Conservation (phyloP, 2,888 invertebrate species). For the Sarcophaga caerulescens region DNA sequence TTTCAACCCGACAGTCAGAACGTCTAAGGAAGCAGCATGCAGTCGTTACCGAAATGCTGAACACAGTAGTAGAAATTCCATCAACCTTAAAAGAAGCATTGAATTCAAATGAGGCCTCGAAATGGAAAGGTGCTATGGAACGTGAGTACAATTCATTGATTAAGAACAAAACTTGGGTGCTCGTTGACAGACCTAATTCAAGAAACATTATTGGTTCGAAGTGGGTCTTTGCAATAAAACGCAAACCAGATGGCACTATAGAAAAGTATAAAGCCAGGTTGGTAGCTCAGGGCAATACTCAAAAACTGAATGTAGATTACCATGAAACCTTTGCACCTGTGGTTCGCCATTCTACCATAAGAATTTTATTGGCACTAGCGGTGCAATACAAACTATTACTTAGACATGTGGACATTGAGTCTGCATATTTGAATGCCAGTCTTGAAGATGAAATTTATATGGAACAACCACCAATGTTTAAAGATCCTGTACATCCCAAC, state of each 20-base stretch:
- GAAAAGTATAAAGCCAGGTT: constrained; percentile 47
- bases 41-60: too few relatives aligned
- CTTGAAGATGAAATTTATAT: too few relatives aligned
- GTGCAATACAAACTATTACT: too few relatives aligned
- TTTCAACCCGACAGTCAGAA: constrained; percentile 40
- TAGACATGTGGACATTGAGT: too few relatives aligned
- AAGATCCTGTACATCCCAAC: too few relatives aligned
- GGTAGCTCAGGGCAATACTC: constrained; percentile 9
- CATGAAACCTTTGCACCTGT: too few relatives aligned
- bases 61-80: constrained; percentile 8
- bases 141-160: too few relatives aligned
- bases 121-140: constrained; percentile 48
- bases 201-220: constrained; percentile 62
- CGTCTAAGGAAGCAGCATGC: constrained; percentile 33
- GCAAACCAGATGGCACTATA: constrained; percentile 44
- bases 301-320: too few relatives aligned
- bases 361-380: too few relatives aligned
- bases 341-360: too few relatives aligned
- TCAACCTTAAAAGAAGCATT: constrained; percentile 34
- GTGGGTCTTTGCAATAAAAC: constrained; percentile 58
- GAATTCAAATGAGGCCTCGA: constrained; percentile 28
- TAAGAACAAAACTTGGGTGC: constrained; percentile 56
- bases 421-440: too few relatives aligned
- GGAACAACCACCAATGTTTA: too few relatives aligned
- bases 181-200: constrained; percentile 54